phyloP scores from a whole-genome alignment of 2,888 invertebrate species.

The Thysanoteuthis rhombus region DNA sequence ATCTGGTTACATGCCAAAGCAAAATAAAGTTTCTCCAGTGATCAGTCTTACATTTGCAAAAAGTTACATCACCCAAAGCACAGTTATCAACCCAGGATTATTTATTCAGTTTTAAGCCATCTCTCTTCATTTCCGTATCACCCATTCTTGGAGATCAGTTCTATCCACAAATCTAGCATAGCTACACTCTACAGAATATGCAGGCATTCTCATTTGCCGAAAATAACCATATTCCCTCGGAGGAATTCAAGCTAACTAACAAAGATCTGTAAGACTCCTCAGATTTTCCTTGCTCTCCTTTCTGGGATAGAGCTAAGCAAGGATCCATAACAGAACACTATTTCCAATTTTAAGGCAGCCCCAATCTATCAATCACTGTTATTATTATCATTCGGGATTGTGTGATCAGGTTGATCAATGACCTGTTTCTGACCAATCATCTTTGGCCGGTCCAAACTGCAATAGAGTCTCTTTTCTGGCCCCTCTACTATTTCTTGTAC shows the following conservation, averaged over 20 bases:
- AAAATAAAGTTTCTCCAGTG: not conserved
- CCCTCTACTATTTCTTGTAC: not conserved
- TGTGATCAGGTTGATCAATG: not conserved
- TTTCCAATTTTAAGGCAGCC: not conserved
- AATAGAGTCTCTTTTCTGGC: not conserved
- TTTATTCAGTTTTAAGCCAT: not conserved
- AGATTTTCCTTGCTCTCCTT: not conserved
- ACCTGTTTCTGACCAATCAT: constrained; percentile 12
- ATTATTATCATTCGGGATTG: not conserved
- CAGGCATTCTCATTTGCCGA: not conserved
- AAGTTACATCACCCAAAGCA: not conserved
- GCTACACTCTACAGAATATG: not conserved
- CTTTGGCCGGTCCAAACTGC: too few relatives aligned
- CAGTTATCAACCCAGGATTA: not conserved
- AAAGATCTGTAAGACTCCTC: not conserved
- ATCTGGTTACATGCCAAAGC: not conserved
- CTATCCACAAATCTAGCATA: not conserved
- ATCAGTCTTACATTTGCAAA: not conserved
- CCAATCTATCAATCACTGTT: not conserved
- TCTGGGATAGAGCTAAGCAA: not conserved
- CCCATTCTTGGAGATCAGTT: not conserved
- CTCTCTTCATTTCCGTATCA: not conserved
- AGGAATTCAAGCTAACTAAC: not conserved
- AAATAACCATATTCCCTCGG: not conserved
- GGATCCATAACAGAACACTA: not conserved